These are phyloP conservation scores for Mesembrinibis cayennensis DNA, from an alignment of 2,113 vertebrate species.

Conservation along the genomic window DNA sequence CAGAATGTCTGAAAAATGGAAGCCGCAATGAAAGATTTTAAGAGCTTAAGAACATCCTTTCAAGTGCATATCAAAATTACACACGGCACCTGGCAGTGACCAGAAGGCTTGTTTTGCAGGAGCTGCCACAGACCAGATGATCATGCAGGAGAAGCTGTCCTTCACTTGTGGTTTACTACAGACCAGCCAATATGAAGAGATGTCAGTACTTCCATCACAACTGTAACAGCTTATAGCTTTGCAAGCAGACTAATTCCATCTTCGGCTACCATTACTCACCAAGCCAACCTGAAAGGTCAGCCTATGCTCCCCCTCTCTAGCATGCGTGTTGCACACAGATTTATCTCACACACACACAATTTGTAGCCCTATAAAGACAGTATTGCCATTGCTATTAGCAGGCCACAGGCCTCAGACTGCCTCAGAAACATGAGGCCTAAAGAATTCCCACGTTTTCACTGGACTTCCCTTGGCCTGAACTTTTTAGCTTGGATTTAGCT, in stretches of 20 bases:
- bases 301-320: background rate
- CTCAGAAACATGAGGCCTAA: background rate
- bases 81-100: background rate
- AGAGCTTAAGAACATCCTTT: background rate
- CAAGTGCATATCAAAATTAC: background rate
- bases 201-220: background rate
- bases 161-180: background rate
- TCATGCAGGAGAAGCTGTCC: background rate
- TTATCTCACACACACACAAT: rapidly evolving
- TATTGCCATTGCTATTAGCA: background rate
- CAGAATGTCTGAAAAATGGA: background rate
- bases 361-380: background rate
- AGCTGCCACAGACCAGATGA: background rate
- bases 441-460: background rate
- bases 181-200: background rate
- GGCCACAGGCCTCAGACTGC: background rate
- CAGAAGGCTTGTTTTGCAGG: background rate
- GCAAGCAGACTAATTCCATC: background rate
- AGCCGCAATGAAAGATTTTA: background rate
- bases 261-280: background rate
- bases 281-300: background rate
- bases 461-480: background rate
- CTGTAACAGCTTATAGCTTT: background rate
- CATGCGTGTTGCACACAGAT: rapidly evolving
- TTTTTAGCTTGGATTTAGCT: background rate